Percentiles rank a stretch among this genome's conserved stretches.
Evolutionary conservation across 2,113 vertebrate species (phyloP).

Genomic region (Upupa epops): DNA sequence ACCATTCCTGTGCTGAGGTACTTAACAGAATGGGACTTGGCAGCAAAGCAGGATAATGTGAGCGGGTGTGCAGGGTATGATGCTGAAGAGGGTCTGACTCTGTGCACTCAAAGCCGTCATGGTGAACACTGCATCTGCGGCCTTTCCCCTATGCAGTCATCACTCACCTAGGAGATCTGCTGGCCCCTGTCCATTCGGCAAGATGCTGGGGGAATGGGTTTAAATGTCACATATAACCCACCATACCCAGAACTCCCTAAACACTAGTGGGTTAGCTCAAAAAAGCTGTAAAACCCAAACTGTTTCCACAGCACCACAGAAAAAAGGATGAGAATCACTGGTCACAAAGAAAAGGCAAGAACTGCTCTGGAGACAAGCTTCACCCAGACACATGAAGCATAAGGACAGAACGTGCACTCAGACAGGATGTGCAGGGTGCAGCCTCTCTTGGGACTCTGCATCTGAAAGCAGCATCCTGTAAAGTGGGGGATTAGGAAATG

Average conservation of each 20-base stretch:
- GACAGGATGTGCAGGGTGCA: not conserved
- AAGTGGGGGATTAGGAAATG: rapidly evolving
- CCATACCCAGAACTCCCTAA: not conserved
- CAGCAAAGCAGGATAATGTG: slow-evolving; percentile 13
- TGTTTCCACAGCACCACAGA: not conserved
- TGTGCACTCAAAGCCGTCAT: not conserved
- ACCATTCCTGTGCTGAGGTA: not conserved
- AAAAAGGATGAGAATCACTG: not conserved
- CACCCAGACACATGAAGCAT: rapidly evolving
- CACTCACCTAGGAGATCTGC: not conserved
- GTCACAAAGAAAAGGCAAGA: not conserved
- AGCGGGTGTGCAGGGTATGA: not conserved
- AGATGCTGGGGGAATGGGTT: not conserved
- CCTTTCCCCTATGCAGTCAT: not conserved
- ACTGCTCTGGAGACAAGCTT: not conserved
- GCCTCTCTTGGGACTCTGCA: not conserved
- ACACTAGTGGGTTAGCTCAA: not conserved
- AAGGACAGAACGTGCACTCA: rapidly evolving
- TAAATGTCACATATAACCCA: not conserved
- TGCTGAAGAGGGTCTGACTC: not conserved
- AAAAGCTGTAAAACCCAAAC: not conserved
- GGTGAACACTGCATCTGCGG: rapidly evolving
- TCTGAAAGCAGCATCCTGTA: not conserved
- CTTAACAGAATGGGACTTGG: slow-evolving; percentile 22
- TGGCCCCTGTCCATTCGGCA: not conserved